phyloP scores from a whole-genome alignment of 1,140 invertebrate species.

The Caenorhabditis inopinata region DNA sequence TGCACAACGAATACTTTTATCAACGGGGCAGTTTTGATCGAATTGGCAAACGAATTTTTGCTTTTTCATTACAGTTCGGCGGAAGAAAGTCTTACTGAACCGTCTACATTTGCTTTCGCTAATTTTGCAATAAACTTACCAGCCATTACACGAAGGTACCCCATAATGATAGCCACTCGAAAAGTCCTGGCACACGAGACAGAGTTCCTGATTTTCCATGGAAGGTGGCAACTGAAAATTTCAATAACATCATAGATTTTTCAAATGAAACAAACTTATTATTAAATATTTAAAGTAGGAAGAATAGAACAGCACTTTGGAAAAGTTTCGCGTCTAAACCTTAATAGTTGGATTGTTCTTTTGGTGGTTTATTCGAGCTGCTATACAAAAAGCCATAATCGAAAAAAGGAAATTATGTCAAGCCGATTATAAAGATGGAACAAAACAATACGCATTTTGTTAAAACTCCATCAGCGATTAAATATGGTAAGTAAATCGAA shows the following conservation, averaged over 20 bases:
- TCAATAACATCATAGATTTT: no score
- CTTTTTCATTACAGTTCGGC: constrained; percentile 41
- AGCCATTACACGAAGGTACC: not conserved
- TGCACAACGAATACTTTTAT: constrained; percentile 42
- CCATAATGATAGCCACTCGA: constrained; percentile 17
- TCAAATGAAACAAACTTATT: not conserved
- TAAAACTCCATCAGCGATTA: no score
- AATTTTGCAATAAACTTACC: not conserved
- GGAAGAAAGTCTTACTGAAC: constrained; percentile 40
- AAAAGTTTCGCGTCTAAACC: no score
- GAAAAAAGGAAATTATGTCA: no score
- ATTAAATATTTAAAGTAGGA: not conserved
- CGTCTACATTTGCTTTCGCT: not conserved
- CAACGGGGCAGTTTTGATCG: constrained; percentile 38
- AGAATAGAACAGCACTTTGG: no score
- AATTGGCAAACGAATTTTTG: constrained; percentile 40
- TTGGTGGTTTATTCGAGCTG: no score
- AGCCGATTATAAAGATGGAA: no score
- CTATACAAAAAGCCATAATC: no score
- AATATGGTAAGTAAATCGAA: no score
- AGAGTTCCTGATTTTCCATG: not conserved
- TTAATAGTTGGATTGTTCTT: no score
- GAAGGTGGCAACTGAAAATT: no score
- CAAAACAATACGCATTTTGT: no score
- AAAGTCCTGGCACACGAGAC: not conserved